These are phyloP conservation scores for Pangasius djambal DNA, from an alignment of 2,797 vertebrate species.

Conservation along the genomic window DNA sequence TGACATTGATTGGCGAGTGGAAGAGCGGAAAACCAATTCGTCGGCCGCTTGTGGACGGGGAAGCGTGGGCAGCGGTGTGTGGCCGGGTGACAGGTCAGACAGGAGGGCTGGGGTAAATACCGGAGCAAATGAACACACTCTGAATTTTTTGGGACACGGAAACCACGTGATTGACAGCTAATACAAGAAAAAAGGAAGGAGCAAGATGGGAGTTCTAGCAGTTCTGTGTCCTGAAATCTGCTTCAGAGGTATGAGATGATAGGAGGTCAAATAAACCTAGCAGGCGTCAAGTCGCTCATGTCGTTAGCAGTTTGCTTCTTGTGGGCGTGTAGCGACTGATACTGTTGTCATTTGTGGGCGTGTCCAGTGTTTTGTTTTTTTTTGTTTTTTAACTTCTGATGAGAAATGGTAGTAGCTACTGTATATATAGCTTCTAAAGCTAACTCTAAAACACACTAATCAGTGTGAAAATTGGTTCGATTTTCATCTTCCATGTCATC, in stretches of 20 bases:
- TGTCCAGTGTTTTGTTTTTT: not conserved
- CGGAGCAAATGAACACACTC: slow-evolving; percentile 70
- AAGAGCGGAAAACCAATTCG: slow-evolving; percentile 77
- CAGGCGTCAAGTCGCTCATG: not conserved
- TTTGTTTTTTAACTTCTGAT: not conserved
- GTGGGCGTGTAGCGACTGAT: not conserved
- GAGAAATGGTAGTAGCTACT: too few species aligned
- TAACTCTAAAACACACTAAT: not conserved
- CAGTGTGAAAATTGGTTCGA: not conserved
- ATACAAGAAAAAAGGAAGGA: slow-evolving; percentile 59
- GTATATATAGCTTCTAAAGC: not conserved
- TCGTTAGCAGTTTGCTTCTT: not conserved
- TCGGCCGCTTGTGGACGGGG: slow-evolving; percentile 74
- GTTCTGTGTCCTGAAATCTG: slow-evolving; percentile 75
- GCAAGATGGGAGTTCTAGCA: slow-evolving; percentile 65
- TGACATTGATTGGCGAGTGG: slow-evolving; percentile 84
- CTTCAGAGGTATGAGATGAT: slow-evolving; percentile 56
- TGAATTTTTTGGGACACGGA: slow-evolving; percentile 74
- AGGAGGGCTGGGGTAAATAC: slow-evolving; percentile 67
- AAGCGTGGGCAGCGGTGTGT: slow-evolving; percentile 80
- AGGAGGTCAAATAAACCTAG: slow-evolving; percentile 16
- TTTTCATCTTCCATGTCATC: not conserved
- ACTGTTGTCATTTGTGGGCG: not conserved
- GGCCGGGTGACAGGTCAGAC: slow-evolving; percentile 77
- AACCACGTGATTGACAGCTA: slow-evolving; percentile 75